Evolutionary conservation across 2,888 invertebrate genomes (phyloP).

Genomic region (Hypomecis punctinalis): DNA sequence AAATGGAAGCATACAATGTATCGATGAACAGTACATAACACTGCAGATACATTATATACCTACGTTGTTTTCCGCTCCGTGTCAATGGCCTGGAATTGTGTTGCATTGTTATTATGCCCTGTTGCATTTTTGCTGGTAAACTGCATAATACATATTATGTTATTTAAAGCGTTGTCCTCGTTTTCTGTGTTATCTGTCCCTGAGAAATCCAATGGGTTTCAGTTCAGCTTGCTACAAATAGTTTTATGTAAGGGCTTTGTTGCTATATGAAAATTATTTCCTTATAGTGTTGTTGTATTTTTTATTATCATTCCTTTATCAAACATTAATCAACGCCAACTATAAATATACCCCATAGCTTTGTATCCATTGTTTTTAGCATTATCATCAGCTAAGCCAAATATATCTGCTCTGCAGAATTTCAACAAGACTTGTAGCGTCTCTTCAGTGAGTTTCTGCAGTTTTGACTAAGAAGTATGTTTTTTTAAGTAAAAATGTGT

Average conservation of each 20-base stretch:
- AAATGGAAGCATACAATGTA: neutral
- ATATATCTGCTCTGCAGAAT: too few species aligned
- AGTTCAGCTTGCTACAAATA: neutral
- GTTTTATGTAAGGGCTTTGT: neutral
- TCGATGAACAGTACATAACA: slow-evolving; percentile 8
- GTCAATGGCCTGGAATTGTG: slow-evolving; percentile 64
- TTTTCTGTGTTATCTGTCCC: slow-evolving; percentile 6
- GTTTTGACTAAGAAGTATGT: too few species aligned
- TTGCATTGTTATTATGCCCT: slow-evolving; percentile 34
- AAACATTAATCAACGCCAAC: too few species aligned
- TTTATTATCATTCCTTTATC: too few species aligned
- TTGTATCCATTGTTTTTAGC: too few species aligned
- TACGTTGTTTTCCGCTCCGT: slow-evolving; percentile 55
- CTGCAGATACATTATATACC: neutral
- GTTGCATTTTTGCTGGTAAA: slow-evolving; percentile 24
- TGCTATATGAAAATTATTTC: neutral
- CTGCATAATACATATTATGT: slow-evolving; percentile 26
- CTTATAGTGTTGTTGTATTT: too few species aligned
- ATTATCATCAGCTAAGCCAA: too few species aligned
- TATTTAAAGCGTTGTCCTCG: slow-evolving; percentile 20
- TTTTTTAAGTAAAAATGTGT: too few species aligned
- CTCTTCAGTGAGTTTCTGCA: too few species aligned
- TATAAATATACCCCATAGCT: too few species aligned
- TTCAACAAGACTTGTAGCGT: too few species aligned
- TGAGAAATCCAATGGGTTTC: neutral